Evolutionary conservation across 1,140 invertebrate species (phyloP), one percentile per base, ranked within the genome.

Genomic region (Portunus trituberculatus): DNA sequence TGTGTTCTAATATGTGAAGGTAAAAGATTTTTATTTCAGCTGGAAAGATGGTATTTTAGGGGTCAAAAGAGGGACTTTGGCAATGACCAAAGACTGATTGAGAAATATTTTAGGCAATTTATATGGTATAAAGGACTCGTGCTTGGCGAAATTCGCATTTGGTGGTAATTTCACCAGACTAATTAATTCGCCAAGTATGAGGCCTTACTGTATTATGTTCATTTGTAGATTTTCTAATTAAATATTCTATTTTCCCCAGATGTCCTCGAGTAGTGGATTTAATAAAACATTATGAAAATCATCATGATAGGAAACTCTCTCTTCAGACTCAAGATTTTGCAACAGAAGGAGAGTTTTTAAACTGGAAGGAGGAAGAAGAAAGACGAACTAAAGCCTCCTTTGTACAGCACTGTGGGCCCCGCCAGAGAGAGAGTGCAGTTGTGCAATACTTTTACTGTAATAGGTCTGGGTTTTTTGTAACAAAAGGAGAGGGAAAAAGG

Each of bases 361-460:
- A 16, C 25, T 92, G 91, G 91, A 92, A 92, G 45, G 45, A 92
- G 32, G 91, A 92, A 0, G 67, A 76, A 92, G 91, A 92, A 20
- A 92, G 31, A 82, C 59, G 67, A 76, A 92, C 91, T 20, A 92
- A 92, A 39, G 91, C 91, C 14, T 82, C 59, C 32, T 92, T 92
- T 92, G 91, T 92, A 29, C 91, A 76, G 16, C 91, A 92, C 59
- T 76, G 91, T 67, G 91, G 91, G 67, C 91, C 52, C 29, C 52
- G 91, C 6, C 52, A 92, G 91, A 92, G 52, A 29, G 52, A 92
- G 20, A 92, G 32, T 83, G 67, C 91, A 16, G n/a, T 92, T 92
- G 91, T 92, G 31, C 52, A 92, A 67, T 76, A 92, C 29, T 92
- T 76, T 92, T 92, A 92, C 59, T 92, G 91, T 20, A 92, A 92